Evolutionary conservation across 2,797 vertebrate species (phyloP).

Genomic region (Gymnothorax reevesii): DNA sequence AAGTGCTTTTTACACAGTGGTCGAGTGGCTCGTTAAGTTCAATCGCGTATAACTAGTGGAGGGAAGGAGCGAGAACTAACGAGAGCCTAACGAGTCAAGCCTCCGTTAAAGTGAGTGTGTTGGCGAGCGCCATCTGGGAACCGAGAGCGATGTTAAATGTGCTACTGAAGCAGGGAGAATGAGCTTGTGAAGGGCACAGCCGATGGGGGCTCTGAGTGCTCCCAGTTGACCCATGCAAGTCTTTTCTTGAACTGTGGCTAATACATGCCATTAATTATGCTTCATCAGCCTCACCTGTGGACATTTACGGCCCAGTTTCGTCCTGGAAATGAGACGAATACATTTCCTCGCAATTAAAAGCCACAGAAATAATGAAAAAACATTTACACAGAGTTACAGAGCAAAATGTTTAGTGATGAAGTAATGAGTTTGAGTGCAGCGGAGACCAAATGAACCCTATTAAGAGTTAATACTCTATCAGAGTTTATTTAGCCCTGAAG

Average conservation of each 20-base stretch:
- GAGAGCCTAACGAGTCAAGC: slow-evolving; percentile 21
- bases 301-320: not conserved
- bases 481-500: not conserved
- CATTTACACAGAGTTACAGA: not conserved
- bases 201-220: not conserved
- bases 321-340: not conserved
- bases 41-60: slow-evolving; percentile 22
- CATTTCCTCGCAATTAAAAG: not conserved
- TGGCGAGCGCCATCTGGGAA: not conserved
- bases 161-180: not conserved
- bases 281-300: not conserved
- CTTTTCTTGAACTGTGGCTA: not conserved
- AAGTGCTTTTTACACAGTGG: slow-evolving; percentile 25
- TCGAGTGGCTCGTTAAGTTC: slow-evolving; percentile 22
- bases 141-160: not conserved
- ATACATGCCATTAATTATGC: not conserved
- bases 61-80: slow-evolving; percentile 8
- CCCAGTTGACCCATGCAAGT: slow-evolving; percentile 1
- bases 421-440: not conserved
- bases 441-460: too few species aligned
- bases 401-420: not conserved
- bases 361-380: not conserved
- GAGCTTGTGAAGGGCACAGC: not conserved
- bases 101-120: not conserved
- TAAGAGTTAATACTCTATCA: not conserved